phyloP scores from a whole-genome alignment of 2,113 vertebrate genomes.

The Erythrolamprus reginae region DNA sequence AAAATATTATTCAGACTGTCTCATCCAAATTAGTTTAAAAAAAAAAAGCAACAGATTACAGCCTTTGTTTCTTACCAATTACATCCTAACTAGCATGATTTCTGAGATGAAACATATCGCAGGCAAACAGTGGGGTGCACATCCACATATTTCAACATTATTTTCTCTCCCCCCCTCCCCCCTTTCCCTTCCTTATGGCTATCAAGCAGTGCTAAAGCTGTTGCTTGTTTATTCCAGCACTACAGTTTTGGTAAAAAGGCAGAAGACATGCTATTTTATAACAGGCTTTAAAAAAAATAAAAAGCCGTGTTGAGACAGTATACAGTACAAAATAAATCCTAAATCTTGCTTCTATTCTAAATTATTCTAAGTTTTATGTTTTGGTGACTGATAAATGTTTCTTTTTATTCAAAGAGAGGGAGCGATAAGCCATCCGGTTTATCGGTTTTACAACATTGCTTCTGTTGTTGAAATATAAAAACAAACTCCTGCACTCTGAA shows the following conservation, averaged over 20 bases:
- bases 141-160: background rate
- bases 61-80: conserved; percentile 34
- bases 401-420: background rate
- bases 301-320: background rate
- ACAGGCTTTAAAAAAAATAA: background rate
- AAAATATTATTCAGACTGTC: background rate
- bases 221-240: background rate
- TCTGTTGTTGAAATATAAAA: background rate
- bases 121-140: conserved; percentile 33
- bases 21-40: conserved; percentile 13
- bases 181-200: background rate
- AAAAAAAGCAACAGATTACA: conserved; percentile 30
- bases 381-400: background rate
- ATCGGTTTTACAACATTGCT: no score
- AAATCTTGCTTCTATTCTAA: background rate
- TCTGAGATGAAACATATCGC: conserved; percentile 9
- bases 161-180: background rate
- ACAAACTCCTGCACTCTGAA: background rate
- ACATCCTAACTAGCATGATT: conserved; percentile 35
- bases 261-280: background rate
- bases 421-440: background rate
- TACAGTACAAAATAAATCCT: background rate
- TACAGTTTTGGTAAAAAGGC: background rate
- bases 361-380: background rate
- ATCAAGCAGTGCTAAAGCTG: background rate